phyloP scores from a whole-genome alignment of 2,113 vertebrate species.

The human (Homo sapiens) region DNA sequence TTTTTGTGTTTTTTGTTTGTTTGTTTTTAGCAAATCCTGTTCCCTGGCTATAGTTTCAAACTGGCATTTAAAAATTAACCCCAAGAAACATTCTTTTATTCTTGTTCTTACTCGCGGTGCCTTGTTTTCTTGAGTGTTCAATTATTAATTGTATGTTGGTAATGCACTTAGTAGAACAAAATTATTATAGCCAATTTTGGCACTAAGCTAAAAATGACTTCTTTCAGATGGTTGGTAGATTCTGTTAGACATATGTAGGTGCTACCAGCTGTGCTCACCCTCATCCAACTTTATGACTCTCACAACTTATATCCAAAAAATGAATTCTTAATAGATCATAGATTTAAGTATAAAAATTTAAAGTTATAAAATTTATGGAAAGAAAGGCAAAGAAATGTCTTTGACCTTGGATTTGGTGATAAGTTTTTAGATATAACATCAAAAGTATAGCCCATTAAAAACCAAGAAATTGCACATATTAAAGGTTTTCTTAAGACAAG shows the following conservation, averaged over 20 bases:
- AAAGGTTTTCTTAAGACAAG: neutral
- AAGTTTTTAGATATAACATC: neutral
- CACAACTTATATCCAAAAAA: neutral
- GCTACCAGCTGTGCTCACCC: neutral
- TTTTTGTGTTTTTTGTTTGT: neutral
- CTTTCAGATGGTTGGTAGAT: neutral
- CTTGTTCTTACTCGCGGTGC: neutral
- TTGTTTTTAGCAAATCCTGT: neutral
- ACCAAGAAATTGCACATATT: neutral
- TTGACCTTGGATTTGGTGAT: neutral
- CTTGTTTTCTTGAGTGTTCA: neutral
- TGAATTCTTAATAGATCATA: neutral
- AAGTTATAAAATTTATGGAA: neutral
- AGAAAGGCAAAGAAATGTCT: neutral
- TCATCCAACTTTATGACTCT: neutral
- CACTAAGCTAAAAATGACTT: neutral
- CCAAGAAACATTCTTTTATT: neutral
- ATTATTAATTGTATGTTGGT: neutral
- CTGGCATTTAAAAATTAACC: neutral
- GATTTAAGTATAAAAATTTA: neutral
- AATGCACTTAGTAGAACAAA: neutral
- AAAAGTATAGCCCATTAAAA: neutral
- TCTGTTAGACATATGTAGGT: neutral
- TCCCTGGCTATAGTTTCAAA: neutral
- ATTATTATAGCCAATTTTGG: neutral